Conservation (phyloP, 2,113 vertebrate species). For the Choloepus hoffmanni region DNA sequence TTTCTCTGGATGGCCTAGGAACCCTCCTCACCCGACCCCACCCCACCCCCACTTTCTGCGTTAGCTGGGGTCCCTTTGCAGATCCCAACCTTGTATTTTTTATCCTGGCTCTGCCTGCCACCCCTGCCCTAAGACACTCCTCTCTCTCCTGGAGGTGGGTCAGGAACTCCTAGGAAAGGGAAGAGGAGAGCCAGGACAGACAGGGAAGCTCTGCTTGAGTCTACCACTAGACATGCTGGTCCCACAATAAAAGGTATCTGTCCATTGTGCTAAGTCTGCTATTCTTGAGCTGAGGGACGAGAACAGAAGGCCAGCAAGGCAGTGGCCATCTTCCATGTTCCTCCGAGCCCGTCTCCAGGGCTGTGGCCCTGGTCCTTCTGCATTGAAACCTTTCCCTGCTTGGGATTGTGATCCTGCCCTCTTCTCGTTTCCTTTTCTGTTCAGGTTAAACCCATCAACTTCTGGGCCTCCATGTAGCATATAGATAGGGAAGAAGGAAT, state of each 20-base stretch:
- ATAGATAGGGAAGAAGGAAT: neutral
- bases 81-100: neutral
- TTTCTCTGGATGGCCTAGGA: constrained; percentile 33
- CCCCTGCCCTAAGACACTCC: neutral
- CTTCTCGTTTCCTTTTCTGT: neutral
- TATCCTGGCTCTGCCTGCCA: neutral
- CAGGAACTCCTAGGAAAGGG: neutral
- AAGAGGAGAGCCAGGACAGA: constrained; percentile 23
- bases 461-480: neutral
- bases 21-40: neutral
- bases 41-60: neutral
- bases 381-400: neutral
- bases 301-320: neutral
- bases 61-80: neutral
- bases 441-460: neutral
- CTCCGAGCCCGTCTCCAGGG: too few species aligned
- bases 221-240: neutral
- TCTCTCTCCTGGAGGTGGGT: neutral
- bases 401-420: neutral
- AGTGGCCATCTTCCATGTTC: neutral
- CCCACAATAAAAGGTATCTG: constrained; percentile 67
- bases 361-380: neutral
- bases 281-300: constrained; percentile 5
- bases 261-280: neutral
- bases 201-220: neutral